Evolutionary conservation across 1,140 invertebrate species (phyloP).

Genomic region (Chionoecetes opilio): DNA sequence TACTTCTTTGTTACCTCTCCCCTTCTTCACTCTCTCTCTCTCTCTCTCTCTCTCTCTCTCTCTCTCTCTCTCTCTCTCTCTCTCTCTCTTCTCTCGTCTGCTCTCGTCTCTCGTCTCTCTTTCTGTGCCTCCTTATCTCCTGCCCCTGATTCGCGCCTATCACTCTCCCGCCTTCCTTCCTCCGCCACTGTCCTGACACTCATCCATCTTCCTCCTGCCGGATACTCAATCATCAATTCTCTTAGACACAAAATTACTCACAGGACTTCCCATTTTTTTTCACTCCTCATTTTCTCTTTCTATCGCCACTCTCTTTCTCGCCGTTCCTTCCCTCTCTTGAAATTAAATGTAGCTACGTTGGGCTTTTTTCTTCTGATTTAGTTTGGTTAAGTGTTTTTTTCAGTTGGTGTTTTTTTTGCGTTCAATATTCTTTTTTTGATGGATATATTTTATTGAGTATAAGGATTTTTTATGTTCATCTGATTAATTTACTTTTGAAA

Average conservation of each 20-base stretch:
- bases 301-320: background rate
- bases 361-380: no score
- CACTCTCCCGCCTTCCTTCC: background rate
- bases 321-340: background rate
- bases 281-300: background rate
- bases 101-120: background rate
- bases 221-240: conserved; percentile 21
- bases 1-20: no score
- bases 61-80: background rate
- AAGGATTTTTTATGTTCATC: no score
- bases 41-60: no score
- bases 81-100: background rate
- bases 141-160: background rate
- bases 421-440: background rate
- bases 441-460: no score
- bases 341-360: background rate
- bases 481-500: background rate
- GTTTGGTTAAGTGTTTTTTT: background rate
- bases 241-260: conserved; percentile 21
- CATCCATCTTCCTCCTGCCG: conserved; percentile 2
- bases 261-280: background rate
- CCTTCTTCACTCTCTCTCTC: no score
- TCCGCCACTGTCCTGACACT: background rate
- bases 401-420: background rate
- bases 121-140: conserved; percentile 1